Percentiles rank a stretch among this genome's conserved stretches.
These are phyloP conservation scores for Choreutis nemorana DNA, from an alignment of 2,888 invertebrate species.

Conservation along the genomic window DNA sequence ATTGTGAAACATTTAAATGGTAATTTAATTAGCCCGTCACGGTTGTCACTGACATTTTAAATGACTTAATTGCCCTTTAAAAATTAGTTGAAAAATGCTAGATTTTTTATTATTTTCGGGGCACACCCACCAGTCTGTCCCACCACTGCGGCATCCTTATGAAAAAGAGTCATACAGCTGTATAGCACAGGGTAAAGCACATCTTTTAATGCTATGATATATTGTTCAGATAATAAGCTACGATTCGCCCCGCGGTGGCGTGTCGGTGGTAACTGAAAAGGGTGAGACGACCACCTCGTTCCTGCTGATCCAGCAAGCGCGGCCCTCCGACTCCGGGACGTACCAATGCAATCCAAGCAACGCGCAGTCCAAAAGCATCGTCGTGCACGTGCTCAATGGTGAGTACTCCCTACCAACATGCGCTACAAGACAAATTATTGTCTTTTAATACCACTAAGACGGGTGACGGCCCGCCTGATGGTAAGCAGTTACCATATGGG, in stretches of 20 bases:
- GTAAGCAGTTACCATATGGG: too few species aligned
- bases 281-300: conserved; percentile 91
- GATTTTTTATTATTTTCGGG: too few species aligned
- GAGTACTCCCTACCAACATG: conserved; percentile 50
- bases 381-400: conserved; percentile 94
- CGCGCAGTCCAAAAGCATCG: conserved; percentile 89
- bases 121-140: too few species aligned
- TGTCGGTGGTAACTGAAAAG: conserved; percentile 90
- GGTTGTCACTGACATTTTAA: too few species aligned
- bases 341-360: conserved; percentile 96
- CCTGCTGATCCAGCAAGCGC: conserved; percentile 86
- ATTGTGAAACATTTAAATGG: too few species aligned
- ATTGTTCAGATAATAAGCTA: conserved; percentile 97
- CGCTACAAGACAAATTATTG: background rate
- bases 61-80: too few species aligned
- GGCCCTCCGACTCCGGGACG: conserved; percentile 86
- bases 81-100: too few species aligned
- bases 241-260: conserved; percentile 89
- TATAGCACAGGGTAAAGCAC: conserved; percentile 2
- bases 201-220: conserved; percentile 11
- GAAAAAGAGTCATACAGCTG: too few species aligned
- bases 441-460: background rate
- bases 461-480: too few species aligned
- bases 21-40: too few species aligned
- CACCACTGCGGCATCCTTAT: too few species aligned